phyloP scores from a whole-genome alignment of 2,888 invertebrate genomes.

The Aspidiotus destructor region DNA sequence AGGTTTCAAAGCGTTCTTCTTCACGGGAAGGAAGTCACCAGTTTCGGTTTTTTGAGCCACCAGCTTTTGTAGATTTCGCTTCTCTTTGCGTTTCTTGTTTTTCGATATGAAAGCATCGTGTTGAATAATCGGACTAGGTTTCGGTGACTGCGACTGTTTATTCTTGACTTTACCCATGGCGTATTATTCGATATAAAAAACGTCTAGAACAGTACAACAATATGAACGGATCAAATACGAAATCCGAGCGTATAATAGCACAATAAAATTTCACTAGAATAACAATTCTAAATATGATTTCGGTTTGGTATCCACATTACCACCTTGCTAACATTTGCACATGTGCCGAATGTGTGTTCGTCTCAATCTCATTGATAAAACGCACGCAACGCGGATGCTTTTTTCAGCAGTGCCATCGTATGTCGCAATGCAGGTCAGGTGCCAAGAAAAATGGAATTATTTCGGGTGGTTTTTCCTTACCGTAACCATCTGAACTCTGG shows the following conservation, averaged over 20 bases:
- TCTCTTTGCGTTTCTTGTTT: constrained; percentile 27
- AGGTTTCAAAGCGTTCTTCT: background rate
- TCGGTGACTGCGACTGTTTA: constrained; percentile 15
- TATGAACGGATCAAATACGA: background rate
- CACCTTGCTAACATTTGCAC: background rate
- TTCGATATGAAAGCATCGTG: constrained; percentile 18
- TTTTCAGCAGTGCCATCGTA: no score
- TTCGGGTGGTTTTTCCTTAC: no score
- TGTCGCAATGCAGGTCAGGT: no score
- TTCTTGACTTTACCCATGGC: constrained; percentile 19
- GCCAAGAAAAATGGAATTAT: no score
- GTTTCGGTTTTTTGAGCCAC: constrained; percentile 8
- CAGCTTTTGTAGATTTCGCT: constrained; percentile 13
- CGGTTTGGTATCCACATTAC: background rate
- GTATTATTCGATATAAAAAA: background rate
- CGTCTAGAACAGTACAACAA: background rate
- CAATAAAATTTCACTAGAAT: background rate
- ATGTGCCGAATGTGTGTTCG: background rate
- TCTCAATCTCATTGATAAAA: no score
- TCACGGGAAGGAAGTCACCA: constrained; percentile 14
- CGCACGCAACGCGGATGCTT: no score
- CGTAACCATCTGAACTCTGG: no score
- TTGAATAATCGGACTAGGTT: constrained; percentile 5
- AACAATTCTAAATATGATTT: background rate
- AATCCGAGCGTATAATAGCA: background rate